Evolutionary conservation across 2,888 invertebrate species (phyloP).

Genomic region (Brenthis ino): DNA sequence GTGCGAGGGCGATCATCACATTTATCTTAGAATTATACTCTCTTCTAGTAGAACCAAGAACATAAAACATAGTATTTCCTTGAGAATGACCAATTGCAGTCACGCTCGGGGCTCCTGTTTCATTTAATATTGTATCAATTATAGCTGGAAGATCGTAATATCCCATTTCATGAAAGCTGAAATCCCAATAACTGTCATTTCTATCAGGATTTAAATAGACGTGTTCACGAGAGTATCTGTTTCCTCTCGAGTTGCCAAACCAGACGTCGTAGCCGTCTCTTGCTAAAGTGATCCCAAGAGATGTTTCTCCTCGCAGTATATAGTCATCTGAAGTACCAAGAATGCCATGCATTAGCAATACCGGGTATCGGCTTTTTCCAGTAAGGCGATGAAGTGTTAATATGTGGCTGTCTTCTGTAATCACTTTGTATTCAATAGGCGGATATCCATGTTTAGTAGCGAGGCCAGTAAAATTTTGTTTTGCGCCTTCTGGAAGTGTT

Average conservation of each 20-base stretch:
- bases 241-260: constrained; percentile 77
- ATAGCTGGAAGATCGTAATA: constrained; percentile 85
- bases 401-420: constrained; percentile 52
- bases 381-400: constrained; percentile 46
- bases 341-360: constrained; percentile 48
- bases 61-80: constrained; percentile 81
- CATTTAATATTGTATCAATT: constrained; percentile 54
- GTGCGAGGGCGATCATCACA: constrained; percentile 78
- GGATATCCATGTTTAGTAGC: constrained; percentile 41
- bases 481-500: background rate
- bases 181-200: constrained; percentile 70
- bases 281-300: constrained; percentile 45
- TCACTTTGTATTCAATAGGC: constrained; percentile 41
- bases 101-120: constrained; percentile 75
- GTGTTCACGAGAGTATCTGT: constrained; percentile 80
- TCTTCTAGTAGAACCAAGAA: constrained; percentile 63
- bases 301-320: constrained; percentile 47
- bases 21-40: constrained; percentile 67
- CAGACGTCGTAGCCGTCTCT: constrained; percentile 55
- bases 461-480: constrained; percentile 40
- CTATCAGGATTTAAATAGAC: constrained; percentile 51
- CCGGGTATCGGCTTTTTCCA: constrained; percentile 40
- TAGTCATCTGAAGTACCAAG: constrained; percentile 47
- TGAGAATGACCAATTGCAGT: constrained; percentile 86
- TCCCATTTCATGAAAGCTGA: constrained; percentile 86